phyloP scores from a whole-genome alignment of 1,140 invertebrate genomes.

The Orchestia grillus region DNA sequence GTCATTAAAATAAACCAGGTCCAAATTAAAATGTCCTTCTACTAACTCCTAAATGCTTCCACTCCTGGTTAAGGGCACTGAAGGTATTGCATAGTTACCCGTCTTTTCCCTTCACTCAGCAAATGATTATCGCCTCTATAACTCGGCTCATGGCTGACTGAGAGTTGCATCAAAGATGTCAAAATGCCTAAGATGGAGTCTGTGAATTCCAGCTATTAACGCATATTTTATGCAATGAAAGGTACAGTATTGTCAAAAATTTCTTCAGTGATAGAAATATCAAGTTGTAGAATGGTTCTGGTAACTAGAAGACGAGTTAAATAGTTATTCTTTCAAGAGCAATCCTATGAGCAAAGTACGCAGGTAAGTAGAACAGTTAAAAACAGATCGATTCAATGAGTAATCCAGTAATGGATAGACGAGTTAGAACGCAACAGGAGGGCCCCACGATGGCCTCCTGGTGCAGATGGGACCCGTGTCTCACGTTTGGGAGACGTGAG shows the following conservation, averaged over 20 bases:
- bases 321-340: background rate
- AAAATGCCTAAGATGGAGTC: background rate
- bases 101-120: no score
- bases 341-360: background rate
- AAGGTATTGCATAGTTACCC: no score
- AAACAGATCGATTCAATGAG: background rate
- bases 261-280: background rate
- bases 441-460: background rate
- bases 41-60: no score
- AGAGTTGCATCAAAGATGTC: background rate
- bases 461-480: background rate
- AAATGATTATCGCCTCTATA: no score
- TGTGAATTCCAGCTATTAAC: background rate
- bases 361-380: background rate
- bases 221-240: background rate
- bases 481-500: background rate
- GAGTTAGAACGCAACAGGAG: background rate
- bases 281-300: background rate
- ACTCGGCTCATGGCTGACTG: background rate
- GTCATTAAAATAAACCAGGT: background rate
- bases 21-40: background rate
- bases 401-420: background rate
- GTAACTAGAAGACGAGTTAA: background rate
- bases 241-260: background rate
- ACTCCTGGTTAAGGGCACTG: no score